phyloP scores from a whole-genome alignment of 30 jellyfish, hydroid and myxozoan genomes.

The Phacellophora camtschatica region DNA sequence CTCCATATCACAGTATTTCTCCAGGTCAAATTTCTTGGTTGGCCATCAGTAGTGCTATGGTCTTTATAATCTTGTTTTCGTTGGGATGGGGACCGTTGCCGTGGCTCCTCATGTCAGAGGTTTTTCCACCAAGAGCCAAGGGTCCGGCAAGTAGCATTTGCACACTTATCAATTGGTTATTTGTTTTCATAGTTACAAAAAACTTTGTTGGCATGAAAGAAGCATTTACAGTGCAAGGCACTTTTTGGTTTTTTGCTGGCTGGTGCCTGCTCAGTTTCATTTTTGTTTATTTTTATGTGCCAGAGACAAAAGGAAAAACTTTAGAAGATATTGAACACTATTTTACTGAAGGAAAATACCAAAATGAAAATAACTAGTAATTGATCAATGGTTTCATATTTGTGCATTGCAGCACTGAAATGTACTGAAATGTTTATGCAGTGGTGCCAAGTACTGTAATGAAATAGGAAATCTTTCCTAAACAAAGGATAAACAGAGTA shows the following conservation, averaged over 20 bases:
- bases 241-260: constrained; percentile 96
- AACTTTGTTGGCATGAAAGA: constrained; percentile 48
- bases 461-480: no score
- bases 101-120: constrained; percentile 97
- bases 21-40: constrained; percentile 72
- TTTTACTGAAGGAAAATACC: constrained; percentile 56
- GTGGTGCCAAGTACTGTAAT: no score
- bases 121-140: constrained; percentile 96
- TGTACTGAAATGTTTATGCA: no score
- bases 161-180: constrained; percentile 85
- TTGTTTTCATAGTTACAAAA: constrained; percentile 84
- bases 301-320: constrained; percentile 96
- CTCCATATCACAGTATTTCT: constrained; percentile 67
- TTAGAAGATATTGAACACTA: constrained; percentile 89
- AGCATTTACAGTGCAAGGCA: constrained; percentile 78
- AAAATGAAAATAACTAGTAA: neutral
- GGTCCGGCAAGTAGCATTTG: constrained; percentile 91
- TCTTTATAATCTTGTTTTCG: constrained; percentile 73
- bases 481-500: no score
- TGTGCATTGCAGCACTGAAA: no score
- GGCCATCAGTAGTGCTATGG: constrained; percentile 66
- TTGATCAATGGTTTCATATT: no score
- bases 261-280: constrained; percentile 73
- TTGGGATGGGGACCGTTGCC: constrained; percentile 99
- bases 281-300: constrained; percentile 84